A percentile compares a stretch with the other conserved stretches of the same genome.
phyloP scores from a whole-genome alignment of 2,113 vertebrate species.

The Lasiurus borealis region DNA sequence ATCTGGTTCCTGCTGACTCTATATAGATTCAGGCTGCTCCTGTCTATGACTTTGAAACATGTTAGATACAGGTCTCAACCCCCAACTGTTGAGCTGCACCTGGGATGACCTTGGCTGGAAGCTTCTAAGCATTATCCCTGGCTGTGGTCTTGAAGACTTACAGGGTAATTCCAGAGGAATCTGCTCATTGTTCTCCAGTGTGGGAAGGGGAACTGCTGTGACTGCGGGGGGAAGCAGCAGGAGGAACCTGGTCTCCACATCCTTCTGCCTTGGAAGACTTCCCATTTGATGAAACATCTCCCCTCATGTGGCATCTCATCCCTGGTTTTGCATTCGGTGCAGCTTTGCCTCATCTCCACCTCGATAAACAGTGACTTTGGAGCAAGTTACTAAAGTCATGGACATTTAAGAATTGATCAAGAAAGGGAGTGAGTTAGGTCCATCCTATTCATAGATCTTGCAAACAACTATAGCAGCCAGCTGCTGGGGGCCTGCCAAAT shows the following conservation, averaged over 20 bases:
- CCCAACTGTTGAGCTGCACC: neutral
- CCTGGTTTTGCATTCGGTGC: neutral
- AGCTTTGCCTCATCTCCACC: neutral
- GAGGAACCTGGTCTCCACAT: neutral
- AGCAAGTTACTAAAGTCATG: neutral
- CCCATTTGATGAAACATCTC: neutral
- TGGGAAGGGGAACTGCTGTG: slow-evolving; percentile 57
- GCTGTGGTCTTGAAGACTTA: neutral
- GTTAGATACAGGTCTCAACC: neutral
- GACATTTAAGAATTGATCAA: neutral
- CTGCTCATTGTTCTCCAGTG: slow-evolving; percentile 45
- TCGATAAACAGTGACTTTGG: neutral
- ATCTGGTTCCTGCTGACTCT: neutral
- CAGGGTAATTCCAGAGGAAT: slow-evolving; percentile 69
- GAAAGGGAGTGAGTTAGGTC: neutral
- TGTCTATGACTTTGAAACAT: neutral
- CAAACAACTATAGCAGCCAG: neutral
- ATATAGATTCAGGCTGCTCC: neutral
- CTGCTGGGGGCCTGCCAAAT: neutral
- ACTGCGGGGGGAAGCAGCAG: neutral
- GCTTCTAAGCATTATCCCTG: neutral
- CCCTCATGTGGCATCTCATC: neutral
- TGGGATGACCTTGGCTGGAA: neutral
- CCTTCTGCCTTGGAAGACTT: neutral
- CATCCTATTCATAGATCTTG: neutral